Evolutionary conservation across 2,888 invertebrate species (phyloP).

Genomic region (Nowickia ferox): DNA sequence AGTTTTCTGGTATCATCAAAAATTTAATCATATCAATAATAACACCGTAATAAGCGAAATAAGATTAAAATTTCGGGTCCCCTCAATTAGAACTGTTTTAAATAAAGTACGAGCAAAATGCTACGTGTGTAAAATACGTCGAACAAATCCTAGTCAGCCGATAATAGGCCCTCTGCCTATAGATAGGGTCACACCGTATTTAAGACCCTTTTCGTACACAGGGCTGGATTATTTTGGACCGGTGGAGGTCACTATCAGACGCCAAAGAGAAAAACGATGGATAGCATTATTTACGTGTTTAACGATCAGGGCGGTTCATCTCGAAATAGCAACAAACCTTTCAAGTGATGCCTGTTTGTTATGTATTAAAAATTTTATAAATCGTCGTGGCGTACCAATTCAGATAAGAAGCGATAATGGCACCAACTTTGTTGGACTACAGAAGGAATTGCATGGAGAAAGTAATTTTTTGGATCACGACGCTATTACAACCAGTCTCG

Average conservation of each 20-base stretch:
- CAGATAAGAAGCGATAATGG: constrained; percentile 65
- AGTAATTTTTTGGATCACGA: constrained; percentile 36
- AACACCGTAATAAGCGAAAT: constrained; percentile 42
- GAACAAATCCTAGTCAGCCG: constrained; percentile 48
- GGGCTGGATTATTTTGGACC: constrained; percentile 68
- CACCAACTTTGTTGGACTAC: constrained; percentile 65
- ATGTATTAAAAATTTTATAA: constrained; percentile 57
- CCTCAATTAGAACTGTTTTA: constrained; percentile 28
- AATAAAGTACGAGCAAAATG: constrained; percentile 23
- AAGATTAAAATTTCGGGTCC: constrained; percentile 59
- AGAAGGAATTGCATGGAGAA: constrained; percentile 27
- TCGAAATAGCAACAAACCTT: constrained; percentile 49
- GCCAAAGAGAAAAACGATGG: constrained; percentile 64
- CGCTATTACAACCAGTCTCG: not conserved
- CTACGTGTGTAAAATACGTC: constrained; percentile 25
- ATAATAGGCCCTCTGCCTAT: constrained; percentile 59
- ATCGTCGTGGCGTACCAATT: constrained; percentile 59
- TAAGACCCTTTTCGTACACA: constrained; percentile 68
- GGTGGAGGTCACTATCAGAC: constrained; percentile 38
- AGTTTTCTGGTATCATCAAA: not conserved
- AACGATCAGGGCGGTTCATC: constrained; percentile 63
- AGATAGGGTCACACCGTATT: constrained; percentile 63
- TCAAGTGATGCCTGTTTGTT: constrained; percentile 46
- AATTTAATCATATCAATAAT: not conserved
- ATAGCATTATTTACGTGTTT: constrained; percentile 69